phyloP scores from a whole-genome alignment of 2,888 invertebrate species.

The Branchinecta sandiegonensis region DNA sequence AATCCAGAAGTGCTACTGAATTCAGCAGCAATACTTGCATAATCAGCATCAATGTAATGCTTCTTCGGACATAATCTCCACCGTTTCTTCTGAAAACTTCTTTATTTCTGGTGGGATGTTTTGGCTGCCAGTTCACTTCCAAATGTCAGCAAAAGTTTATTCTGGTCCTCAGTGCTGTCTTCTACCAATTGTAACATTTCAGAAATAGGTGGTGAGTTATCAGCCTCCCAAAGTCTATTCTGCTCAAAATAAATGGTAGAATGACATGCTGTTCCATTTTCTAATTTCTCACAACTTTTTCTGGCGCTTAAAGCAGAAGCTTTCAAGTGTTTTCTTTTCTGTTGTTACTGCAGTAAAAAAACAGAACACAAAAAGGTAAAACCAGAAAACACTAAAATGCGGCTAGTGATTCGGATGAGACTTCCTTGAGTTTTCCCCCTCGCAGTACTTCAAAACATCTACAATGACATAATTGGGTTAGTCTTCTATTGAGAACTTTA shows the following conservation, averaged over 20 bases:
- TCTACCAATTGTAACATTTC: slow-evolving; percentile 16
- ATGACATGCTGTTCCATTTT: slow-evolving; percentile 8
- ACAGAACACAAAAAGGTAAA: background rate
- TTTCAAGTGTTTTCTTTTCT: background rate
- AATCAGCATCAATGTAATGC: too few relatives aligned
- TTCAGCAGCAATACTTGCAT: too few relatives aligned
- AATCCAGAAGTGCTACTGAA: background rate
- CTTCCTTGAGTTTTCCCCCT: too few relatives aligned
- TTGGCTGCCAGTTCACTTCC: background rate
- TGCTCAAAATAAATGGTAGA: background rate
- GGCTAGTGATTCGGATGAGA: too few relatives aligned
- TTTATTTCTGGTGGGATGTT: background rate
- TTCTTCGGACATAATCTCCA: too few relatives aligned
- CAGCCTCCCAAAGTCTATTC: slow-evolving; percentile 12
- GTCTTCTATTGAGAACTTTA: too few relatives aligned
- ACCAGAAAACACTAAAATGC: background rate
- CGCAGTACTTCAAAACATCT: too few relatives aligned
- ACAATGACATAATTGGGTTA: too few relatives aligned
- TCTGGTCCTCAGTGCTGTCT: background rate
- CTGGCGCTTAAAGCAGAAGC: background rate
- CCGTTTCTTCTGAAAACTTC: too few relatives aligned
- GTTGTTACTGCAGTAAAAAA: background rate
- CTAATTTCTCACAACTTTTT: background rate
- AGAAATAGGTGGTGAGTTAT: background rate
- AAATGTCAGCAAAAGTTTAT: background rate